Evolutionary conservation across 2,888 invertebrate genomes (phyloP).

Genomic region (Eupithecia vulgata): DNA sequence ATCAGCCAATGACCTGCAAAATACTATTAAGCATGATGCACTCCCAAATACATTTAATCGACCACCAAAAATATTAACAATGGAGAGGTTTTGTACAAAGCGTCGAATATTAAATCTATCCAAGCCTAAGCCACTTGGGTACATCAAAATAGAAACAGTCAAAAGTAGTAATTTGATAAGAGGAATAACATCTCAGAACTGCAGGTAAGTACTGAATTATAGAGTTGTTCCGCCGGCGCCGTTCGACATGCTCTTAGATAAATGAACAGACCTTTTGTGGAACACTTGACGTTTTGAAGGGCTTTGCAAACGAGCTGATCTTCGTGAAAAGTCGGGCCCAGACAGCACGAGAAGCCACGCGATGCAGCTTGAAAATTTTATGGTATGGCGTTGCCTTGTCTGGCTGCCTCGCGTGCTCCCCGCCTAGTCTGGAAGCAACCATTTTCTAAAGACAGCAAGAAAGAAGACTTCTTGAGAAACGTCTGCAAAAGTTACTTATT

Average conservation of each 20-base stretch:
- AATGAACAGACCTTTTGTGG: slow-evolving; percentile 65
- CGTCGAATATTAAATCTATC: not conserved
- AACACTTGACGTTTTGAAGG: slow-evolving; percentile 47
- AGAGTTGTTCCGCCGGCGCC: slow-evolving; percentile 47
- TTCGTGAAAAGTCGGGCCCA: not conserved
- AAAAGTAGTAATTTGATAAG: slow-evolving; percentile 53
- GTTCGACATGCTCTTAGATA: slow-evolving; percentile 71
- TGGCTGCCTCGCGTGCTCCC: not conserved
- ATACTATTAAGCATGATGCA: no score
- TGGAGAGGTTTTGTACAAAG: not conserved
- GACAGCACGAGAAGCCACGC: not conserved
- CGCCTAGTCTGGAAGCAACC: not conserved
- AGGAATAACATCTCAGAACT: slow-evolving; percentile 55
- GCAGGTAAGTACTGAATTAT: slow-evolving; percentile 64
- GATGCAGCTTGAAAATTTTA: not conserved
- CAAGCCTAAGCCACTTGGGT: not conserved
- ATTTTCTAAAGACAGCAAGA: not conserved
- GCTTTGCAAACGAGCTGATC: slow-evolving; percentile 15
- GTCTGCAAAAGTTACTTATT: not conserved
- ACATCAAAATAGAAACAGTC: slow-evolving; percentile 19
- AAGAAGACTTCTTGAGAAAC: not conserved
- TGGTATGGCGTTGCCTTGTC: not conserved
- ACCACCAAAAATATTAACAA: not conserved
- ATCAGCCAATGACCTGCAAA: no score
- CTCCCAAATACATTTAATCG: no score